Conservation (phyloP, 2,888 invertebrate species). For the Dusona sp. region DNA sequence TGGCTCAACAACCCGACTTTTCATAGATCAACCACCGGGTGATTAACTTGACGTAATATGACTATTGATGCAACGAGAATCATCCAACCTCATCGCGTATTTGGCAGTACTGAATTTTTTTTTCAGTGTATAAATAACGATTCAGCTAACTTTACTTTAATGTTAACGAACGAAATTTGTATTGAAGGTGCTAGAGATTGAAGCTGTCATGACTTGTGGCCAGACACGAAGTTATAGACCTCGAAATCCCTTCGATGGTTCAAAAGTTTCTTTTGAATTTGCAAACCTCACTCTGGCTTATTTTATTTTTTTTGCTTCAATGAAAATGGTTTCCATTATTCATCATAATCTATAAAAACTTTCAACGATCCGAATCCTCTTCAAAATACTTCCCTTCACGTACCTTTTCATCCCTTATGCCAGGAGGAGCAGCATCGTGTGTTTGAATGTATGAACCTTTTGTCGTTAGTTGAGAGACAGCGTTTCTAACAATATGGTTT, state of each 20-base stretch:
- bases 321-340: neutral
- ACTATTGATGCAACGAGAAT: too few relatives aligned
- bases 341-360: slow-evolving; percentile 8
- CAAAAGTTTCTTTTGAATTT: neutral
- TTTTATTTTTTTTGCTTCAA: neutral
- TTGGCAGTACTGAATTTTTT: too few relatives aligned
- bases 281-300: neutral
- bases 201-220: too few relatives aligned
- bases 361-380: slow-evolving; percentile 3
- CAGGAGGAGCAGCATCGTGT: slow-evolving; percentile 41
- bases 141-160: neutral
- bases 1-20: too few relatives aligned
- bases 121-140: neutral
- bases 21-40: too few relatives aligned
- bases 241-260: neutral
- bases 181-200: too few relatives aligned
- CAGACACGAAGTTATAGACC: neutral
- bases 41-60: too few relatives aligned
- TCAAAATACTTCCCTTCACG: slow-evolving; percentile 3
- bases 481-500: slow-evolving; percentile 48
- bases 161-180: neutral
- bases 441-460: slow-evolving; percentile 36
- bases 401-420: slow-evolving; percentile 1
- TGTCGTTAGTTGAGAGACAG: slow-evolving; percentile 47
- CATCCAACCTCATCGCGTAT: too few relatives aligned